These are phyloP conservation scores for Pangasius mekongensis DNA, from an alignment of 2,797 vertebrate species.

Conservation along the genomic window DNA sequence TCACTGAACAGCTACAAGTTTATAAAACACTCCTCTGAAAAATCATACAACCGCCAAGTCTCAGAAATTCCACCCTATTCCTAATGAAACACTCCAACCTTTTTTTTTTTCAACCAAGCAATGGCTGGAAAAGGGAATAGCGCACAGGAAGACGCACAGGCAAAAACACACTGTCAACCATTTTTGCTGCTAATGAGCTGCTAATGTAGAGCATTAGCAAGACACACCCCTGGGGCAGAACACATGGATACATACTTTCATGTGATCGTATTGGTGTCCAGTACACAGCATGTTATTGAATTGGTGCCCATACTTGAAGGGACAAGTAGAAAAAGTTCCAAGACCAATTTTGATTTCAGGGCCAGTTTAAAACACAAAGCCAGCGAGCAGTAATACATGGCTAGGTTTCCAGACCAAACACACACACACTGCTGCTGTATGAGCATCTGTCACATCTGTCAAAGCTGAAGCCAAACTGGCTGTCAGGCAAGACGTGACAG, in stretches of 20 bases:
- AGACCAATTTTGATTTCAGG: background rate
- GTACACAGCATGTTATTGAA: background rate
- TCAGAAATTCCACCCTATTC: background rate
- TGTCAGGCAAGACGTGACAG: background rate
- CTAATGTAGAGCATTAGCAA: background rate
- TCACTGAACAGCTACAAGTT: background rate
- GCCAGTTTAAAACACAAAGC: background rate
- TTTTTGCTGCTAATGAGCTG: background rate
- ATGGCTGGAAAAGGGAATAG: background rate
- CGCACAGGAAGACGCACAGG: no score
- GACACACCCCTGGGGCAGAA: background rate
- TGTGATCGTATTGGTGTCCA: background rate
- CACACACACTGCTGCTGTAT: background rate
- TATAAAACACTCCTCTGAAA: background rate
- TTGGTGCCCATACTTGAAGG: background rate
- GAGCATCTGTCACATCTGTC: conserved; percentile 17
- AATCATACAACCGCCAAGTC: background rate
- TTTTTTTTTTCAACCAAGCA: background rate
- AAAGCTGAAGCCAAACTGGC: conserved; percentile 16
- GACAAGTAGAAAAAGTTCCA: background rate
- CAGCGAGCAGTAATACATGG: background rate
- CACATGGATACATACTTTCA: background rate
- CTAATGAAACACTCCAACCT: background rate
- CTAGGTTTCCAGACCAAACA: background rate
- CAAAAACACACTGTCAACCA: background rate